Evolutionary conservation across 2,888 invertebrate species (phyloP).

Genomic region (Papilio elwesi): DNA sequence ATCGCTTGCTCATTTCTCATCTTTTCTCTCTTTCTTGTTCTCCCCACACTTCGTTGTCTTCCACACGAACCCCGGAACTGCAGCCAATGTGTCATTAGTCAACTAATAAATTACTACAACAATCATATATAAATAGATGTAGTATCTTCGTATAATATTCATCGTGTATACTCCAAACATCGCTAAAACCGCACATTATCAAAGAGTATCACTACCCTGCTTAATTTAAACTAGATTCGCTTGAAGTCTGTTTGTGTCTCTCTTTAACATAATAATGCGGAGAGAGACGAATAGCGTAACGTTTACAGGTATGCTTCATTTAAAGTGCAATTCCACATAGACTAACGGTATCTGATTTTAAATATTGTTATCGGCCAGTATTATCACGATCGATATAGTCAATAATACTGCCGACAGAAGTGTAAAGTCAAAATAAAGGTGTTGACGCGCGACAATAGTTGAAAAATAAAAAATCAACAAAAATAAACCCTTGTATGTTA

Average conservation of each 20-base stretch:
- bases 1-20: too few species aligned
- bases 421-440: too few species aligned
- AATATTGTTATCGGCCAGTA: background rate
- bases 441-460: too few species aligned
- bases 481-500: too few species aligned
- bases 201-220: slow-evolving; percentile 42
- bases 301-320: slow-evolving; percentile 41
- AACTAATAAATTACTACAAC: too few species aligned
- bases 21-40: too few species aligned
- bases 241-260: slow-evolving; percentile 43
- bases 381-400: background rate
- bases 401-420: too few species aligned
- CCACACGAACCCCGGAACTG: too few species aligned
- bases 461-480: too few species aligned
- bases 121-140: too few species aligned
- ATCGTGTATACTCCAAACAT: slow-evolving; percentile 27
- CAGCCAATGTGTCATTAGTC: too few species aligned
- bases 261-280: slow-evolving; percentile 34
- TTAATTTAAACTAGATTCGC: slow-evolving; percentile 42
- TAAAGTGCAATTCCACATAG: slow-evolving; percentile 38
- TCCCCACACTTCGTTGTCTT: too few species aligned
- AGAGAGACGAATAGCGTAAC: slow-evolving; percentile 42
- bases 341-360: background rate
- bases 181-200: slow-evolving; percentile 45
- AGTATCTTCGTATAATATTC: slow-evolving; percentile 4